Percentiles rank a stretch among this genome's conserved stretches.
Evolutionary conservation across 2,797 vertebrate genomes (phyloP).

Genomic region (Tapirus indicus): DNA sequence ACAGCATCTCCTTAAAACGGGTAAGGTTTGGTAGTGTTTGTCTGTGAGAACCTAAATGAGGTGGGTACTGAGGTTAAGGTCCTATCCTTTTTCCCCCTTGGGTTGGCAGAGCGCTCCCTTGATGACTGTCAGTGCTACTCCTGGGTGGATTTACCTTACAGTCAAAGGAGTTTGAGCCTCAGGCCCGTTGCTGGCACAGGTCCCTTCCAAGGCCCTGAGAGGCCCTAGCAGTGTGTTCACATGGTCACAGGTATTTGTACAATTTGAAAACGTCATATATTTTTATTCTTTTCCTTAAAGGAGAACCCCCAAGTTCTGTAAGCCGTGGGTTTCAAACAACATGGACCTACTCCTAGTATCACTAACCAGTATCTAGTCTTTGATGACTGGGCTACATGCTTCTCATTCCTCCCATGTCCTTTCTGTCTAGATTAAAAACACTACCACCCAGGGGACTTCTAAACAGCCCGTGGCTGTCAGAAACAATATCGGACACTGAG

Average conservation of each 20-base stretch:
- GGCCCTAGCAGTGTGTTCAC: background rate
- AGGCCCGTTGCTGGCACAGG: background rate
- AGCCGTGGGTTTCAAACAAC: conserved; percentile 28
- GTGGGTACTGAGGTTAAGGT: background rate
- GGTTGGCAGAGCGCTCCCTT: background rate
- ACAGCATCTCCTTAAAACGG: conserved; percentile 91
- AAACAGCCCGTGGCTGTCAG: background rate
- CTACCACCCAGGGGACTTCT: background rate
- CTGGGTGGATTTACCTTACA: background rate
- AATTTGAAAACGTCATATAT: conserved; percentile 43
- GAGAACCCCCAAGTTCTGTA: background rate
- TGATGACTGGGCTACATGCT: background rate
- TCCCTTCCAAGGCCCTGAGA: background rate
- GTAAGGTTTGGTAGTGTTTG: conserved; percentile 82
- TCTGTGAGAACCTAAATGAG: conserved; percentile 19
- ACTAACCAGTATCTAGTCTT: conserved; percentile 39
- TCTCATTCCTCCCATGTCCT: conserved; percentile 31
- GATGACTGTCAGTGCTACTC: background rate
- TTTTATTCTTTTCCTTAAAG: conserved; percentile 59
- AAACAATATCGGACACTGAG: background rate
- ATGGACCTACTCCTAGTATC: background rate
- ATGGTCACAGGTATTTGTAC: background rate
- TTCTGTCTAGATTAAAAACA: conserved; percentile 41
- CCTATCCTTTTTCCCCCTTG: background rate
- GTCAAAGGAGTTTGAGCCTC: background rate